These are phyloP conservation scores for Eudorcas thomsonii DNA, from an alignment of 2,113 vertebrate genomes.

Conservation along the genomic window DNA sequence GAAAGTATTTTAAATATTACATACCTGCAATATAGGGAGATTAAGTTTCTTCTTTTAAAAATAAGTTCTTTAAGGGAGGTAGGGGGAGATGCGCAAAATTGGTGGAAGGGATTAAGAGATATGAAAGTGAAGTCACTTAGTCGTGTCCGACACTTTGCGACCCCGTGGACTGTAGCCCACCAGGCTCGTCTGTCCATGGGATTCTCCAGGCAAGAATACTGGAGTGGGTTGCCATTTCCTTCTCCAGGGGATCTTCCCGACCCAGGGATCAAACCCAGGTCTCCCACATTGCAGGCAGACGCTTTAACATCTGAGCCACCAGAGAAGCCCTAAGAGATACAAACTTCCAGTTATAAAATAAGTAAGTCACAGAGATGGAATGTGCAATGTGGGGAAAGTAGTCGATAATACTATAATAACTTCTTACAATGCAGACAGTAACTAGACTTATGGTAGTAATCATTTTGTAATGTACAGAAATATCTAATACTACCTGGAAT, in stretches of 20 bases:
- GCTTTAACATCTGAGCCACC: too few species aligned
- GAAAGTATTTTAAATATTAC: not conserved
- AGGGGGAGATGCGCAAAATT: not conserved
- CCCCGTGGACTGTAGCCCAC: too few species aligned
- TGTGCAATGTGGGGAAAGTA: not conserved
- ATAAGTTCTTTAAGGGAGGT: not conserved
- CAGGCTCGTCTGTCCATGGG: too few species aligned
- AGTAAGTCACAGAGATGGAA: not conserved
- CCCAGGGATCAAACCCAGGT: too few species aligned
- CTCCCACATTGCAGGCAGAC: too few species aligned
- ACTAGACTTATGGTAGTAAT: not conserved
- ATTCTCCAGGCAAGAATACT: too few species aligned
- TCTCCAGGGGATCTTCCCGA: too few species aligned
- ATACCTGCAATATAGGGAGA: not conserved
- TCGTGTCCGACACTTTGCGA: too few species aligned
- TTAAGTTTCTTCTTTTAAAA: not conserved
- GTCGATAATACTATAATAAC: not conserved
- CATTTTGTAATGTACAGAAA: not conserved
- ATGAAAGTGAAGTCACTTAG: not conserved
- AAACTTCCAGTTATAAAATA: not conserved
- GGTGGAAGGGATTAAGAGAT: not conserved
- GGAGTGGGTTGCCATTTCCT: too few species aligned
- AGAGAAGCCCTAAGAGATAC: not conserved
- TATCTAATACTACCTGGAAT: not conserved
- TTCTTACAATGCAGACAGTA: not conserved